Conservation (phyloP, 1,140 invertebrate genomes). For the Frieseomelitta varia region DNA sequence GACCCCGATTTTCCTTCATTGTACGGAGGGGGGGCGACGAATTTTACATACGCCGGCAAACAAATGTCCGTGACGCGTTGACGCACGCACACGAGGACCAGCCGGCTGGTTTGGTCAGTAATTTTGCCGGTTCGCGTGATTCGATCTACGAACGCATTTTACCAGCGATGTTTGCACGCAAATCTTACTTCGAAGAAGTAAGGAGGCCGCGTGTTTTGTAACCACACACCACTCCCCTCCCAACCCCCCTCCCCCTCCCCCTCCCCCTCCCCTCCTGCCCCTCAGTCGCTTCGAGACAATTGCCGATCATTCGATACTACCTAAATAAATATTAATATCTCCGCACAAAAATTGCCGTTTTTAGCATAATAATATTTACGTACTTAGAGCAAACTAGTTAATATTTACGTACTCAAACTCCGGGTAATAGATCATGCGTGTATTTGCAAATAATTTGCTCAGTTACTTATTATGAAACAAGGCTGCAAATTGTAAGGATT, state of each 20-base stretch:
- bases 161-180: conserved; percentile 67
- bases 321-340: background rate
- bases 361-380: background rate
- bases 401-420: background rate
- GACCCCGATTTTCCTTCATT: conserved; percentile 52
- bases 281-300: background rate
- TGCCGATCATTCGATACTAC: background rate
- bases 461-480: too few relatives aligned
- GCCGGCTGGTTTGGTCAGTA: conserved; percentile 64
- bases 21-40: conserved; percentile 43
- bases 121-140: conserved; percentile 68
- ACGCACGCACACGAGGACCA: conserved; percentile 65
- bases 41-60: conserved; percentile 73
- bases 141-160: conserved; percentile 76
- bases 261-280: too few relatives aligned
- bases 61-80: conserved; percentile 70
- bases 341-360: background rate
- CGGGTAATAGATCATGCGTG: background rate
- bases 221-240: too few relatives aligned
- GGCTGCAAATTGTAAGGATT: background rate
- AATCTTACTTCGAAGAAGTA: conserved; percentile 41
- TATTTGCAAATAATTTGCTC: background rate
- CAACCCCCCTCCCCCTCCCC: too few relatives aligned
- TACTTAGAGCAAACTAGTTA: background rate
- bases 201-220: conserved; percentile 34